Conservation (phyloP, 2,797 vertebrate species). For the Microhierax caerulescens region DNA sequence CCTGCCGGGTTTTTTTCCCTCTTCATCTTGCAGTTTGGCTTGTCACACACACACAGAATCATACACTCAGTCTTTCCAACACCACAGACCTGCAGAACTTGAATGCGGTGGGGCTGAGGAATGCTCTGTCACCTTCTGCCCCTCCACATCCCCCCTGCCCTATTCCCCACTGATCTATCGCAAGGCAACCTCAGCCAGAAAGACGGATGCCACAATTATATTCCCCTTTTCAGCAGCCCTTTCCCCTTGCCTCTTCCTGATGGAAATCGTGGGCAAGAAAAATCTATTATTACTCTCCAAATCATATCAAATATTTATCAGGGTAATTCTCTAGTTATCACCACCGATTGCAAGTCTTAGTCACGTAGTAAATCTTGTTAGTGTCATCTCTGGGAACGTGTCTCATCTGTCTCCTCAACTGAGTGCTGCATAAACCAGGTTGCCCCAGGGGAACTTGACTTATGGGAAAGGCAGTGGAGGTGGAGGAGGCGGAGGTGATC, state of each 20-base stretch:
- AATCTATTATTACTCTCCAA: conserved; percentile 67
- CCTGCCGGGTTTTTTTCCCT: neutral
- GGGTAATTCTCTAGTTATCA: conserved; percentile 65
- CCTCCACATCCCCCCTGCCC: neutral
- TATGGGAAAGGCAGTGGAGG: neutral
- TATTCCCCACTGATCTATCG: conserved; percentile 10
- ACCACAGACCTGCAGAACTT: neutral
- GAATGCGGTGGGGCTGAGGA: neutral
- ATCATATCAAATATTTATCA: conserved; percentile 72
- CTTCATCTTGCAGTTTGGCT: neutral
- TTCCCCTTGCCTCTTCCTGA: conserved; percentile 19
- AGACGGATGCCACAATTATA: conserved; percentile 53
- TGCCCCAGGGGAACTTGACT: conserved; percentile 14
- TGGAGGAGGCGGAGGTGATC: fast-evolving
- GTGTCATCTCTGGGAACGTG: conserved; percentile 8
- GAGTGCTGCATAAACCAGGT: neutral
- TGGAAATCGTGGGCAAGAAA: conserved; percentile 58
- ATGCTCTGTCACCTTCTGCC: conserved; percentile 1
- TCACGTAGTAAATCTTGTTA: conserved; percentile 55
- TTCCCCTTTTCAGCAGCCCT: conserved; percentile 20
- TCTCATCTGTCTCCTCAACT: conserved; percentile 14
- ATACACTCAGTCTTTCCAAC: neutral
- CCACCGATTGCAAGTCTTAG: conserved; percentile 39
- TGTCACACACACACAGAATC: neutral
- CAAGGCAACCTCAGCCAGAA: conserved; percentile 11